Conservation (phyloP, 2,113 vertebrate species). For the Morphnarchus princeps region DNA sequence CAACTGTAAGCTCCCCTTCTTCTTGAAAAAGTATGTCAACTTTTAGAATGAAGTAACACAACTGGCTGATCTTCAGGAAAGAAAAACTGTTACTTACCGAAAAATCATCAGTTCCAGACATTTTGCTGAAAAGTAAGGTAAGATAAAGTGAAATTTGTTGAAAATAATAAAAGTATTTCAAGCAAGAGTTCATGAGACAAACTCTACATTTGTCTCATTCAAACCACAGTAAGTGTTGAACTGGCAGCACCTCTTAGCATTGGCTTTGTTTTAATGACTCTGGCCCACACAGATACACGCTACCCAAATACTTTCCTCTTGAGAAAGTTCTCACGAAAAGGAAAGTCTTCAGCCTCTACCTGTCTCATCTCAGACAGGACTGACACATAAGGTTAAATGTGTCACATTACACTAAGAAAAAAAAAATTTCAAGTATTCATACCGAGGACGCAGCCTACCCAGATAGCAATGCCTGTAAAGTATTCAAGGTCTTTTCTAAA, state of each 20-base stretch:
- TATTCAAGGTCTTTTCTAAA: background rate
- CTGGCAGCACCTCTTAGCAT: background rate
- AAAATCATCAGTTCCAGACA: conserved; percentile 73
- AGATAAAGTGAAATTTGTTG: conserved; percentile 54
- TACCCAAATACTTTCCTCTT: background rate
- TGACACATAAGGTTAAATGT: background rate
- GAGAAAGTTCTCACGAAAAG: background rate
- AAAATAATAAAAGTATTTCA: conserved; percentile 6
- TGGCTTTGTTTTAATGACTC: background rate
- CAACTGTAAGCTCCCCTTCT: background rate
- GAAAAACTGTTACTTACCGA: conserved; percentile 66
- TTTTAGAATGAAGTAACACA: background rate
- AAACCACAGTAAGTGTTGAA: background rate
- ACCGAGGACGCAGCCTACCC: background rate
- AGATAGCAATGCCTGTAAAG: background rate
- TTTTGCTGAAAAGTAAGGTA: conserved; percentile 66
- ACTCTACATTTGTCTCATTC: background rate
- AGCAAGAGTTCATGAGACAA: background rate
- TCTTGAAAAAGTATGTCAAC: background rate
- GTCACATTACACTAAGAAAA: background rate
- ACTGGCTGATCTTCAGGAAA: conserved; percentile 24
- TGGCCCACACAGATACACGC: background rate
- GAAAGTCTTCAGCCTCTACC: background rate
- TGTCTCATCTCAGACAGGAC: background rate
- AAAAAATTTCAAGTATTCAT: background rate